phyloP scores from a whole-genome alignment of 2,797 vertebrate species.

The Xenops minutus region DNA sequence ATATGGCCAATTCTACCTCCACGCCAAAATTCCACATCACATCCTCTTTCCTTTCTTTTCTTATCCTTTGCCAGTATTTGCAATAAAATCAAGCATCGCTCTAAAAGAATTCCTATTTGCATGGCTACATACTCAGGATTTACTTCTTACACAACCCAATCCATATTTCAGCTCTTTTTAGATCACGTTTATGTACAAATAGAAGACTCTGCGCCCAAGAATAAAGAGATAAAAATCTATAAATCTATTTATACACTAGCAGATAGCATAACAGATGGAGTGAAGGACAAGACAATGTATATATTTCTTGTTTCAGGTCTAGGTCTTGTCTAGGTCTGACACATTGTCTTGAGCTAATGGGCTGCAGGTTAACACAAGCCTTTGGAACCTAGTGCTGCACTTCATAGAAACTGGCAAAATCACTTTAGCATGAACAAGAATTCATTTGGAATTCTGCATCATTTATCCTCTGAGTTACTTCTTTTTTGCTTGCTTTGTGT shows the following conservation, averaged over 20 bases:
- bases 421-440: background rate
- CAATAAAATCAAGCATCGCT: background rate
- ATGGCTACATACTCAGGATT: background rate
- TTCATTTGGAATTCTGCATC: background rate
- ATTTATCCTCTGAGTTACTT: background rate
- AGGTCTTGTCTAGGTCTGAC: background rate
- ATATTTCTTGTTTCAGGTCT: background rate
- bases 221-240: background rate
- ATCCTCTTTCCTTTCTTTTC: background rate
- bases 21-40: background rate
- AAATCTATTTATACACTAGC: background rate
- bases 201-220: background rate
- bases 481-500: background rate
- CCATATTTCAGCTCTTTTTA: background rate
- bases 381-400: background rate
- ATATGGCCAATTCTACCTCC: fast-evolving
- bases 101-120: background rate
- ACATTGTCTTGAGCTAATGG: background rate
- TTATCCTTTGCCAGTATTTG: background rate
- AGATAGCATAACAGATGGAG: background rate
- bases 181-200: background rate
- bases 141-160: background rate
- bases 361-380: background rate
- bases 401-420: background rate
- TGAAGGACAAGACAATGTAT: background rate